A percentile compares a stretch with the other conserved stretches of the same genome.
Conservation (phyloP, 2,797 vertebrate genomes). For the Spinus pinus region DNA sequence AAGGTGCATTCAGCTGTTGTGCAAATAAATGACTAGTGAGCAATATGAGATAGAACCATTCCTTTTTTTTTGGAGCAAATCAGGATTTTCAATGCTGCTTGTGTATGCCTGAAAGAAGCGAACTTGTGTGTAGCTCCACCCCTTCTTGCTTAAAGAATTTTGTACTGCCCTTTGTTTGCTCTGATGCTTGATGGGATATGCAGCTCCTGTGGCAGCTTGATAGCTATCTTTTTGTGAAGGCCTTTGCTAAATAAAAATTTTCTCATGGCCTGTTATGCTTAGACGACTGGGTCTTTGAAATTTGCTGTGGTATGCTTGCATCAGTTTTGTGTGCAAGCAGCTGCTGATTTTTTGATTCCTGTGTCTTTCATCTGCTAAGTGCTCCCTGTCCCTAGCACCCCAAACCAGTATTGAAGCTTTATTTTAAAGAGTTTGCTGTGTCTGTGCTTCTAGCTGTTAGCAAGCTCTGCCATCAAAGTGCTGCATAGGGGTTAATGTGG, state of each 20-base stretch:
- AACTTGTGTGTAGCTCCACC: background rate
- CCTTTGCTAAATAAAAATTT: background rate
- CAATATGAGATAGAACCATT: background rate
- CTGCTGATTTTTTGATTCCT: background rate
- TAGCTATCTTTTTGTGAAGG: background rate
- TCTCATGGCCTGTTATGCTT: background rate
- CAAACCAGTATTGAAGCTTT: background rate
- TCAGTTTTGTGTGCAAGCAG: background rate
- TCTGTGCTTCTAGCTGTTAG: background rate
- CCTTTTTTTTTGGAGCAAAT: background rate
- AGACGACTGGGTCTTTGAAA: background rate
- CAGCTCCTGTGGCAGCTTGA: background rate
- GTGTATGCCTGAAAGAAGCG: background rate
- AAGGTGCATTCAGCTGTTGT: background rate
- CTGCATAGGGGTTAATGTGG: background rate
- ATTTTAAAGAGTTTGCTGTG: background rate
- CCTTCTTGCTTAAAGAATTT: background rate
- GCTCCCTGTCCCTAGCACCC: accelerated
- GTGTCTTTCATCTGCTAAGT: background rate
- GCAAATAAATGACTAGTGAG: background rate
- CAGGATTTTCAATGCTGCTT: background rate
- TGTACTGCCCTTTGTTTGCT: background rate
- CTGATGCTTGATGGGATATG: background rate
- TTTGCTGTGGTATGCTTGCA: background rate
- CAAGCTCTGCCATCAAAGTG: background rate